Conservation (phyloP, 2,113 vertebrate genomes). For the Lipotes vexillifer region DNA sequence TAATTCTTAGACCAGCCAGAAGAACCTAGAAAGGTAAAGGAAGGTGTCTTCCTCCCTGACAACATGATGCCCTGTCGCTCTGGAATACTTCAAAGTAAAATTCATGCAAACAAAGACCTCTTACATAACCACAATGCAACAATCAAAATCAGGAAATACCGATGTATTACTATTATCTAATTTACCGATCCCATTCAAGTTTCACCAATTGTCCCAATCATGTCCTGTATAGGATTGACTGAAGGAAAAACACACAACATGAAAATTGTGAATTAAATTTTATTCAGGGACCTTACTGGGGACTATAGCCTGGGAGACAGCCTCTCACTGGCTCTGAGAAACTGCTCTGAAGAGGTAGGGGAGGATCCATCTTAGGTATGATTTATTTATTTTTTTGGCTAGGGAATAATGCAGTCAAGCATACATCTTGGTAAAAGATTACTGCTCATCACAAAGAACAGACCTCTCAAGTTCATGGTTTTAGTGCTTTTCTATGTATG, state of each 20-base stretch:
- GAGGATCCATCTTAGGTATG: background rate
- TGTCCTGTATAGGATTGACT: background rate
- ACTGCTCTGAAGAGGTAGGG: background rate
- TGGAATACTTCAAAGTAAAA: background rate
- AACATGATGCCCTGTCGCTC: background rate
- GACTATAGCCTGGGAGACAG: background rate
- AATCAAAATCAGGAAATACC: background rate
- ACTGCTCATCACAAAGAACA: background rate
- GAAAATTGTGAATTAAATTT: background rate
- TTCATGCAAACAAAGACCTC: background rate
- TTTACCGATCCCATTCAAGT: background rate
- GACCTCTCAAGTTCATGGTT: too few species aligned
- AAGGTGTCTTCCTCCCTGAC: background rate
- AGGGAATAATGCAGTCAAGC: background rate
- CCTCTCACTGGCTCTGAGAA: background rate
- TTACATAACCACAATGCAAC: background rate
- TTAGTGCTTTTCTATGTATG: background rate
- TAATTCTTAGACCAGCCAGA: background rate
- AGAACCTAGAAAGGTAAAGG: background rate
- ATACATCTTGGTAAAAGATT: background rate
- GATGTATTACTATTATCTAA: background rate
- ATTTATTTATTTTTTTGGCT: background rate
- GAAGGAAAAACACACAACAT: background rate
- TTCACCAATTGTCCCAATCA: background rate
- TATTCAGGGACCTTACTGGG: background rate